Evolutionary conservation across 2,797 vertebrate genomes (phyloP), one percentile per base, ranked within the genome.

Genomic region (Onychomys torridus): DNA sequence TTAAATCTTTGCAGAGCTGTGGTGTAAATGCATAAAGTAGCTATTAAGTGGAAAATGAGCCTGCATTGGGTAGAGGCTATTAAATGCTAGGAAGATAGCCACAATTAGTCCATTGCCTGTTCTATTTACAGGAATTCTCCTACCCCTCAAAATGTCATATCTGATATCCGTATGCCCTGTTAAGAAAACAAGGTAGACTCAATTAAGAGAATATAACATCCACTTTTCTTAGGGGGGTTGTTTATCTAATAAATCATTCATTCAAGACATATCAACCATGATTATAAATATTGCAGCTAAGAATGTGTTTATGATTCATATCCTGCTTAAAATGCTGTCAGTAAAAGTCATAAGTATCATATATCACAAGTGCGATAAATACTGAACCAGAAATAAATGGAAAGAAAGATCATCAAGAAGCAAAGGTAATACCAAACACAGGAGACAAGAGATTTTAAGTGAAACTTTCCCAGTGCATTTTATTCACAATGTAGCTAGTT

Each of bases 391-490:
- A 91, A 95, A 40, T 91, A 95, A 92, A 76, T 49, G 0, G 67
- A 34, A 77, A 87, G 37, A 96, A 95, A 21, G 16, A 79, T 84
- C 77, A 73, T 81, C 32, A 89, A n/a, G 82, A 89, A 87, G 46
- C 67, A 61, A 82, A 87, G n/a, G 78, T 34, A 92, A 57, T 32
- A n/a, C 17, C 52, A 91, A 89, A 61, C 37, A 96, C 52, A 71
- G 61, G 82, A 94, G 34, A 95, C 46, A 93, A 94, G 8, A 90
- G n/a, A 76, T 32, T 52, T 86, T 43, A 73, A 61, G 57, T 59
- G 61, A 96, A 97, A 92, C 59, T 2, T 87, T 89, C 90, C 52
- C 16, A 83, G 29, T 32, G 73, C 37, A 57, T 92, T 98, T 98
- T 97, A 97, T 95, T 97, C 34, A 83, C 78, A 78, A 37, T 11